Conservation (phyloP, 1,140 invertebrate species). For the Arion vulgaris region DNA sequence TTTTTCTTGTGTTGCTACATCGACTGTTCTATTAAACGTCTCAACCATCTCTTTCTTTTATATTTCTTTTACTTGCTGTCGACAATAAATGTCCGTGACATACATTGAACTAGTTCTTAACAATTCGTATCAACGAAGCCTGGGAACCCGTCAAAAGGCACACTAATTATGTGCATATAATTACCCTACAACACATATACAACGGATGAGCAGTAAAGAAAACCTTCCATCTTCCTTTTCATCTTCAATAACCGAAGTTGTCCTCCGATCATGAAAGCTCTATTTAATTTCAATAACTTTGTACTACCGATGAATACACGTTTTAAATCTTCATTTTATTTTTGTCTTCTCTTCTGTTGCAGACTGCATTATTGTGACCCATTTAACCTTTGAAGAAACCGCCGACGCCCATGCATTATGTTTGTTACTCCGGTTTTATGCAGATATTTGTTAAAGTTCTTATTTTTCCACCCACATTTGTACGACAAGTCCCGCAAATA, state of each 20-base stretch:
- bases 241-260: background rate
- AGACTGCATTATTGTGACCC: background rate
- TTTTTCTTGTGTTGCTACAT: no score
- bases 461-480: background rate
- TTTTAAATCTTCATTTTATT: background rate
- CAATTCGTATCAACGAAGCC: background rate
- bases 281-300: background rate
- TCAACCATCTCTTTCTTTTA: background rate
- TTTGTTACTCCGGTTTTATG: constrained; percentile 3
- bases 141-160: background rate
- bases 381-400: background rate
- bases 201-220: background rate
- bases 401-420: background rate
- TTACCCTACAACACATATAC: background rate
- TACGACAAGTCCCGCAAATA: background rate
- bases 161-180: background rate
- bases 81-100: background rate
- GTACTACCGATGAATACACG: background rate
- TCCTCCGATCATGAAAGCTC: background rate
- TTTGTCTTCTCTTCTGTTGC: background rate
- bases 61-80: background rate
- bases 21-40: no score
- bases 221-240: background rate
- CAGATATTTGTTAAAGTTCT: background rate
- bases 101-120: background rate